Evolutionary conservation across 2,797 vertebrate genomes (phyloP).

Genomic region (Chelonia mydas): DNA sequence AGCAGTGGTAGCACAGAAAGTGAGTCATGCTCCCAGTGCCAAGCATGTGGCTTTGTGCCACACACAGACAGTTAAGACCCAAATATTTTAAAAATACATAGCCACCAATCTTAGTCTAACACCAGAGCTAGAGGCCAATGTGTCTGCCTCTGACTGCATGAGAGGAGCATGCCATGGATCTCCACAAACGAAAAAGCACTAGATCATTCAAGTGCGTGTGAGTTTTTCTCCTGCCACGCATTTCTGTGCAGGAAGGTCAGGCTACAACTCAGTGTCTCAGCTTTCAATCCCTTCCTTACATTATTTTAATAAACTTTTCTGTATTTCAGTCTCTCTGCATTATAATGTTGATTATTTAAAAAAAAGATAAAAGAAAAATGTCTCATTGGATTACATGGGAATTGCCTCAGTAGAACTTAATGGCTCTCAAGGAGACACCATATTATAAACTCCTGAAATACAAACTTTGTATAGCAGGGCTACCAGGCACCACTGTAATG

Average conservation of each 20-base stretch:
- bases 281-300: background rate
- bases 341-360: background rate
- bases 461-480: background rate
- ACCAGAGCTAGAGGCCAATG: background rate
- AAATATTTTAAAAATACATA: background rate
- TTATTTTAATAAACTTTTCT: background rate
- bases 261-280: background rate
- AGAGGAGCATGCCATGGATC: background rate
- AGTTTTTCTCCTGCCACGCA: background rate
- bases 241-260: background rate
- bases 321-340: background rate
- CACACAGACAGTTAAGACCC: background rate
- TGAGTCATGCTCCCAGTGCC: background rate
- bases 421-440: background rate
- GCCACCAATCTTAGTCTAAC: background rate
- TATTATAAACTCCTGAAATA: conserved; percentile 1
- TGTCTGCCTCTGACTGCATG: background rate
- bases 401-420: background rate
- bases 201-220: background rate
- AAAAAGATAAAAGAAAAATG: background rate
- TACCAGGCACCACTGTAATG: background rate
- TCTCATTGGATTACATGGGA: background rate
- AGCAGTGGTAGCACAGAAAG: conserved; percentile 9
- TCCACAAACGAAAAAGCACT: background rate
- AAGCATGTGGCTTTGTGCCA: background rate